Percentiles rank a stretch among this genome's conserved stretches.
These are phyloP conservation scores for Prunella himalayana DNA, from an alignment of 2,113 vertebrate species.

Conservation along the genomic window DNA sequence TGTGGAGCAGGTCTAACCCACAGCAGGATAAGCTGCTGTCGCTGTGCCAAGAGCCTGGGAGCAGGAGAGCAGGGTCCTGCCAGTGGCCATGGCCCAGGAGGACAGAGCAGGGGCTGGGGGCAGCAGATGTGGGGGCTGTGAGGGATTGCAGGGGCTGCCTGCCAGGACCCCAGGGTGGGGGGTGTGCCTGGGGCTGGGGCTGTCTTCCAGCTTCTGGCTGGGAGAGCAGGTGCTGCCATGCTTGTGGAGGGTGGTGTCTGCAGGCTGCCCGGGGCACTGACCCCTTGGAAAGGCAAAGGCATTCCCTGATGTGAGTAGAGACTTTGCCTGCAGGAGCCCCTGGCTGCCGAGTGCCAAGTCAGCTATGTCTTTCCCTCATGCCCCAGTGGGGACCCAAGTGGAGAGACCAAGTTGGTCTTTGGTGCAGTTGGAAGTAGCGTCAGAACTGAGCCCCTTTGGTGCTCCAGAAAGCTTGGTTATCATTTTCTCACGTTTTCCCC, in stretches of 20 bases:
- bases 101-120: neutral
- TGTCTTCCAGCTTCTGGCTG: neutral
- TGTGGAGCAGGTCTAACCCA: neutral
- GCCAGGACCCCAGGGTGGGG: fast-evolving
- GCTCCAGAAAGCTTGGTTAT: neutral
- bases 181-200: neutral
- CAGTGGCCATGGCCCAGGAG: fast-evolving
- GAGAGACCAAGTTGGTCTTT: neutral
- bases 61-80: neutral
- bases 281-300: neutral
- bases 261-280: neutral
- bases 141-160: neutral
- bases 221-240: fast-evolving
- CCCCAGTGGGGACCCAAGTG: neutral
- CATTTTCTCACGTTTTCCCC: neutral
- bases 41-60: neutral
- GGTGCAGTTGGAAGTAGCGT: fast-evolving
- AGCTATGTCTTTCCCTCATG: neutral
- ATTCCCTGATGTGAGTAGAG: fast-evolving
- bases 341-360: fast-evolving
- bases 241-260: neutral
- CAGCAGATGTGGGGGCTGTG: neutral
- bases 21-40: neutral
- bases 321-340: neutral
- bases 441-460: neutral